phyloP scores from a whole-genome alignment of 2,888 invertebrate species.

The Drosophila neutralis region DNA sequence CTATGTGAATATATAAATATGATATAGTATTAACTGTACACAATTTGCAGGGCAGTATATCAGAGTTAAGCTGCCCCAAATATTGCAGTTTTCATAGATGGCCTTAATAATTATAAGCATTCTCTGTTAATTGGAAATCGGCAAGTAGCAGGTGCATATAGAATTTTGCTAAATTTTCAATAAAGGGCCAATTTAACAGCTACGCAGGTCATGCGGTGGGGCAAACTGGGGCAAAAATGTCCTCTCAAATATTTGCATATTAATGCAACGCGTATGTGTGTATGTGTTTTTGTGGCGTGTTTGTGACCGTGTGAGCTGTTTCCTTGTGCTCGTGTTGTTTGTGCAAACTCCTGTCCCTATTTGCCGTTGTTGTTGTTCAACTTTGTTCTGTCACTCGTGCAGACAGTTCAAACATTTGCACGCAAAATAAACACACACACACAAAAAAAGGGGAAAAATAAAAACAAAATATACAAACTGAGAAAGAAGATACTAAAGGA shows the following conservation, averaged over 20 bases:
- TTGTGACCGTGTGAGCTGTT: slow-evolving; percentile 22
- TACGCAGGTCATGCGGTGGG: slow-evolving; percentile 9
- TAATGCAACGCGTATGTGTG: slow-evolving; percentile 57
- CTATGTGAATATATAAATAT: not conserved
- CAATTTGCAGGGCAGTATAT: not conserved
- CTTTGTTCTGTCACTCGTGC: slow-evolving; percentile 67
- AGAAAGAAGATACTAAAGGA: slow-evolving; percentile 22
- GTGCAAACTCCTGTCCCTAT: slow-evolving; percentile 62
- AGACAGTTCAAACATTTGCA: slow-evolving; percentile 76
- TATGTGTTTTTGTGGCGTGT: slow-evolving; percentile 10
- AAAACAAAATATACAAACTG: slow-evolving; percentile 10
- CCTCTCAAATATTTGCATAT: slow-evolving; percentile 72
- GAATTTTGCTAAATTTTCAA: slow-evolving; percentile 1
- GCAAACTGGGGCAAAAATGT: slow-evolving; percentile 54
- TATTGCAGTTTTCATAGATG: not conserved
- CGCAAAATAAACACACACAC: slow-evolving; percentile 41
- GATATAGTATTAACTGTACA: not conserved
- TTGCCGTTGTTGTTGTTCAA: slow-evolving; percentile 44
- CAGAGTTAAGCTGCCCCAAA: not conserved
- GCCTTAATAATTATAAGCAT: slow-evolving; percentile 2
- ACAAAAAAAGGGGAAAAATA: slow-evolving; percentile 17
- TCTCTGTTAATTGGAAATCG: slow-evolving; percentile 5
- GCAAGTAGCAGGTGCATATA: slow-evolving; percentile 6
- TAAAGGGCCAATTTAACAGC: slow-evolving; percentile 2
- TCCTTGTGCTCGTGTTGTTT: slow-evolving; percentile 44